Percentiles rank a stretch among this genome's conserved stretches.
Conservation (phyloP, 2,888 invertebrate genomes). For the Ryuthela nishihirai region DNA sequence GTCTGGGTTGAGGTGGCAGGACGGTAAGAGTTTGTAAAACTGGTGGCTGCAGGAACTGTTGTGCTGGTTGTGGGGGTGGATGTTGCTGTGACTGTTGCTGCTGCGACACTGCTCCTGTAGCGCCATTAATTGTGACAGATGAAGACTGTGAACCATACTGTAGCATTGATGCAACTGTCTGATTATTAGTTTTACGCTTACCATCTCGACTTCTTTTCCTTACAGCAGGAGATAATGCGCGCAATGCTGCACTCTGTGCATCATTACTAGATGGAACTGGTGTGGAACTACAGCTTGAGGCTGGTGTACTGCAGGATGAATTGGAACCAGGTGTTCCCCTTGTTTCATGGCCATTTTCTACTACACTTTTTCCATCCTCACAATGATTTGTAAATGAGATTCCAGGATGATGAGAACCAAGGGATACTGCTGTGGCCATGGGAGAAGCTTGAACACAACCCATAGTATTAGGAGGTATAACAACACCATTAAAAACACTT, state of each 20-base stretch:
- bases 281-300: constrained; percentile 42
- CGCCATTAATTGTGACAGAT: constrained; percentile 9
- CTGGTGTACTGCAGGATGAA: constrained; percentile 43
- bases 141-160: constrained; percentile 45
- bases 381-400: constrained; percentile 9
- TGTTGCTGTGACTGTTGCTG: constrained; percentile 8
- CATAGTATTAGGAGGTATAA: constrained; percentile 28
- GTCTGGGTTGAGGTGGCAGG: constrained; percentile 55
- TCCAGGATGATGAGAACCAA: constrained; percentile 20
- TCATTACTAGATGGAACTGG: constrained; percentile 39
- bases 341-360: constrained; percentile 34
- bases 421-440: constrained; percentile 6
- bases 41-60: constrained; percentile 37
- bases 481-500: constrained; percentile 34
- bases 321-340: constrained; percentile 39
- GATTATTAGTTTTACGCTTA: constrained; percentile 66
- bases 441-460: constrained; percentile 23
- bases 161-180: constrained; percentile 62
- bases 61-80: constrained; percentile 1
- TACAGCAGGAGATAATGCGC: constrained; percentile 25
- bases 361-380: constrained; percentile 25
- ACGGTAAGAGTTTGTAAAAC: constrained; percentile 52
- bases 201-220: constrained; percentile 44
- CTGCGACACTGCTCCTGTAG: constrained; percentile 10
- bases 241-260: constrained; percentile 24